Conservation (phyloP, 2,113 vertebrate genomes). For the Peromyscus californicus region DNA sequence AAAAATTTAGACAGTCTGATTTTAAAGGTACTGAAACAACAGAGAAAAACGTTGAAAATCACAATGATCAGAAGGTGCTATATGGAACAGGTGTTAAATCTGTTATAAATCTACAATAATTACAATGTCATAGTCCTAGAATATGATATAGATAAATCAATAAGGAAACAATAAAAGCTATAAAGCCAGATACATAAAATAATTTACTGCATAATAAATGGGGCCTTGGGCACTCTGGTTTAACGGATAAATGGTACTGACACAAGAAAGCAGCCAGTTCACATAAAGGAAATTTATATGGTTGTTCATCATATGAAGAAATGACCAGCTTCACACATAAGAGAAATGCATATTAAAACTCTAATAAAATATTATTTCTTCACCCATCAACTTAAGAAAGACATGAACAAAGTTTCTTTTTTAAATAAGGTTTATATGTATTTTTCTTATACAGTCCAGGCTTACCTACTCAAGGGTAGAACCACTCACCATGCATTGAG, state of each 20-base stretch:
- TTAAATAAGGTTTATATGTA: background rate
- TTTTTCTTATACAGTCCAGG: background rate
- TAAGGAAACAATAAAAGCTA: conserved; percentile 52
- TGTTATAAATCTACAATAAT: conserved; percentile 31
- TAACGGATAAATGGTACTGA: conserved; percentile 24
- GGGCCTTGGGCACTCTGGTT: conserved; percentile 33
- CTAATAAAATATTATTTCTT: conserved; percentile 1
- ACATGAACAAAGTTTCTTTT: background rate
- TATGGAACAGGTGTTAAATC: background rate
- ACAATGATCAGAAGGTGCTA: background rate
- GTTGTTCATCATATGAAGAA: conserved; percentile 7
- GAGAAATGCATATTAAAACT: conserved; percentile 20
- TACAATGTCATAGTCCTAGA: conserved; percentile 28
- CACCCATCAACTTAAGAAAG: background rate
- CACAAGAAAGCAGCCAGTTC: background rate
- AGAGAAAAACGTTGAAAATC: conserved; percentile 6
- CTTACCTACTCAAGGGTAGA: background rate
- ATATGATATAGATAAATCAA: conserved; percentile 30
- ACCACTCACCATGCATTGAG: background rate
- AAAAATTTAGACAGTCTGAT: background rate
- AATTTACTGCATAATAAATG: conserved; percentile 49
- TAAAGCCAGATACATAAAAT: conserved; percentile 46
- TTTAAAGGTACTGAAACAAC: background rate
- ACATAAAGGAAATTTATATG: conserved; percentile 32
- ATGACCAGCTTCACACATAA: background rate